phyloP scores from a whole-genome alignment of 2,888 invertebrate genomes.

The Tuberolachnus salignus region DNA sequence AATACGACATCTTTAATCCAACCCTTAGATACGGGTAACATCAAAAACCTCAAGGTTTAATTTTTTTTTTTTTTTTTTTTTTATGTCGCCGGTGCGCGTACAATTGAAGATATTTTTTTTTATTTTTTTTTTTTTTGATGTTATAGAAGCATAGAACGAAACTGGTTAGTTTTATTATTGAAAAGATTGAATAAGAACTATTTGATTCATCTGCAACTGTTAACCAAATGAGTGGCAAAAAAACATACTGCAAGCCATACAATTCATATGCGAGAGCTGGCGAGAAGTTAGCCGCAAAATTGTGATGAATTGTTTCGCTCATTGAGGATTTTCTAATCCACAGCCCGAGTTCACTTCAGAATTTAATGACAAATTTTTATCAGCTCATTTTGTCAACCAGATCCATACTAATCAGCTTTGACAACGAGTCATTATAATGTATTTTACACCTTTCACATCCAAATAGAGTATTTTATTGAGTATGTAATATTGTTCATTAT shows the following conservation, averaged over 20 bases:
- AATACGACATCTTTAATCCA: constrained; percentile 5
- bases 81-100: no score
- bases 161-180: neutral
- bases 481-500: no score
- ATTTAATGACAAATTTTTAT: neutral
- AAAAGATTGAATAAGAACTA: neutral
- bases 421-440: no score
- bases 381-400: no score
- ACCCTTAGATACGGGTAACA: neutral
- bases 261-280: neutral
- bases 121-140: no score
- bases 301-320: constrained; percentile 27
- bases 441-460: neutral
- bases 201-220: neutral
- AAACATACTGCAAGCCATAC: neutral
- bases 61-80: no score
- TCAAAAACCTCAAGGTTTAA: neutral
- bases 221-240: neutral
- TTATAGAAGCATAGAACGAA: neutral
- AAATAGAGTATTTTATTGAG: no score
- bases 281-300: no score
- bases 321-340: constrained; percentile 9
- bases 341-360: neutral
- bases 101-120: no score
- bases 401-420: no score